A percentile compares a stretch with the other conserved stretches of the same genome.
These are phyloP conservation scores for Riparia riparia DNA, from an alignment of 2,113 vertebrate genomes.

Conservation along the genomic window DNA sequence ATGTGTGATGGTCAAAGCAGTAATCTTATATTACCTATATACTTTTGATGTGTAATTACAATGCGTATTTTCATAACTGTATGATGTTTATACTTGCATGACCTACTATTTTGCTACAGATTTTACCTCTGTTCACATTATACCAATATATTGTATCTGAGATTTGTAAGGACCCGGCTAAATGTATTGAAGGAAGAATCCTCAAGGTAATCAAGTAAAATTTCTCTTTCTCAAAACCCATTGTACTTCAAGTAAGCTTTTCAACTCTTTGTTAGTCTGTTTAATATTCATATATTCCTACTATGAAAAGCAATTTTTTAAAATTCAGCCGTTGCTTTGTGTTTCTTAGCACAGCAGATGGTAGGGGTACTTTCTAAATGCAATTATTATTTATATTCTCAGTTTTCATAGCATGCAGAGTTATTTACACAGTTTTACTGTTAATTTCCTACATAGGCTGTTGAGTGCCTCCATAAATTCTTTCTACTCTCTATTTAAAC, in stretches of 20 bases:
- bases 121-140: conserved; percentile 86
- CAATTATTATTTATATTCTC: not conserved
- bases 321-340: not conserved
- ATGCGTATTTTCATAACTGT: not conserved
- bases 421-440: not conserved
- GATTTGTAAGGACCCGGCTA: conserved; percentile 84
- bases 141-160: conserved; percentile 86
- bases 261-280: not conserved
- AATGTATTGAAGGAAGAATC: conserved; percentile 84
- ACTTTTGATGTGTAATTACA: not conserved
- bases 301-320: not conserved
- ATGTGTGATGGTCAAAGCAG: not conserved
- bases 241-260: not conserved
- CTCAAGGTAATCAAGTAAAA: conserved; percentile 84
- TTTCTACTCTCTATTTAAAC: not conserved
- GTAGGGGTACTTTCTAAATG: not conserved
- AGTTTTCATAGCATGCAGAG: not conserved
- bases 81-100: not conserved
- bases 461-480: not conserved
- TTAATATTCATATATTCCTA: not conserved
- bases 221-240: not conserved
- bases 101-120: conserved; percentile 70
- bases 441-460: not conserved
- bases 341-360: not conserved
- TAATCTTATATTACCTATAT: not conserved